phyloP scores from a whole-genome alignment of 2,888 invertebrate genomes.

The Exocentrus adspersus region DNA sequence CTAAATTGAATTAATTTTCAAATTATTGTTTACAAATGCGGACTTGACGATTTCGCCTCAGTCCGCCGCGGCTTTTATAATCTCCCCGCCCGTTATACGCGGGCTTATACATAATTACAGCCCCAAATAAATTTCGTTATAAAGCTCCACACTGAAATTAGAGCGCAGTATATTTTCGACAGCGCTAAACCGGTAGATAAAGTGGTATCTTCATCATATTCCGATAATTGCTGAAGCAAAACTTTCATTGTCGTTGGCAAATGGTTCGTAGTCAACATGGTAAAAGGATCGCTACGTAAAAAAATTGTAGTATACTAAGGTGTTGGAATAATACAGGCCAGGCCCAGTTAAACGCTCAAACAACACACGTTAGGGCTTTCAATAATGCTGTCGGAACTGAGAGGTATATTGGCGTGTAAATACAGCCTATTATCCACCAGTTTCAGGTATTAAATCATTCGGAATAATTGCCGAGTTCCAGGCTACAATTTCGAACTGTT shows the following conservation, averaged over 20 bases:
- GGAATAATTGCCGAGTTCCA: conserved; percentile 59
- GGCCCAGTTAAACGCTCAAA: conserved; percentile 8
- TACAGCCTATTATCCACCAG: conserved; percentile 62
- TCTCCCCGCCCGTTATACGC: conserved; percentile 13
- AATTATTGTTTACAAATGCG: conserved; percentile 33
- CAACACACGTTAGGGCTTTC: conserved; percentile 42
- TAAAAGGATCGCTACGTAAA: too few species aligned
- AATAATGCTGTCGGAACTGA: conserved; percentile 51
- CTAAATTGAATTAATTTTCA: conserved; percentile 43
- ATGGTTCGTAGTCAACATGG: too few species aligned
- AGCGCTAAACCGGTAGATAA: too few species aligned
- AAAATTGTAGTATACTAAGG: too few species aligned
- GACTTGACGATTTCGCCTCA: conserved; percentile 29
- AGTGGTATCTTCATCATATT: too few species aligned
- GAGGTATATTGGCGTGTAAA: conserved; percentile 61
- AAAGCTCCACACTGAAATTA: background rate
- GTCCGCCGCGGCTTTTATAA: conserved; percentile 22
- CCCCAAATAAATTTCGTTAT: conserved; percentile 3
- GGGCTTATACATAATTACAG: conserved; percentile 16
- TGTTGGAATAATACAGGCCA: too few species aligned
- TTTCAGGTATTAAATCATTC: conserved; percentile 64
- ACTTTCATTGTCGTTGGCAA: too few species aligned
- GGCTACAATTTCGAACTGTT: conserved; percentile 38
- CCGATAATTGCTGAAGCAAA: too few species aligned
- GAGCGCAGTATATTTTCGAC: too few species aligned